Percentiles rank a stretch among this genome's conserved stretches.
Evolutionary conservation across 2,888 invertebrate genomes (phyloP).

Genomic region (Cantharis nigra): DNA sequence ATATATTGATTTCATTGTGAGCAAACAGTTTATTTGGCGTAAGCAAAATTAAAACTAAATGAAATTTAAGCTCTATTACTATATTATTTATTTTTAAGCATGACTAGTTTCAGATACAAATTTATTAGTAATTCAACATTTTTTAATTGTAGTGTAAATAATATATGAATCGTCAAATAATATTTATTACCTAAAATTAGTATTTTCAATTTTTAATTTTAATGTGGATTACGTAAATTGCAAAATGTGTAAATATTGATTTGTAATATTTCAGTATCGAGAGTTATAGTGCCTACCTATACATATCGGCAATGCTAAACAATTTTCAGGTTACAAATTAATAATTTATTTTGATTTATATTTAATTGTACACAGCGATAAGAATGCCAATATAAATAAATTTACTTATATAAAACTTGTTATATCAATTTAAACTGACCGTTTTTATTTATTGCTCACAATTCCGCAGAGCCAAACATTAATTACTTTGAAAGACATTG

Average conservation of each 20-base stretch:
- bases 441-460: no score
- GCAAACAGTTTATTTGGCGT: no score
- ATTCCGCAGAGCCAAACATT: no score
- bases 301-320: background rate
- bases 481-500: no score
- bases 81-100: background rate
- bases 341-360: background rate
- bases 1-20: no score
- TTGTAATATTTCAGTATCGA: background rate
- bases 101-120: background rate
- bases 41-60: no score
- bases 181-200: background rate
- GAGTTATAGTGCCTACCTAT: background rate
- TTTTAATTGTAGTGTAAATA: background rate
- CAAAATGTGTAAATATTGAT: background rate
- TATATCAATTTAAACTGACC: no score
- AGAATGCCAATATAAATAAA: background rate
- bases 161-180: background rate
- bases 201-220: background rate
- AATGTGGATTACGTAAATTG: background rate
- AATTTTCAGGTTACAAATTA: background rate
- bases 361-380: background rate
- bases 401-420: no score
- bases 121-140: background rate
- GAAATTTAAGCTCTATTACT: no score